Conservation (phyloP, 1,140 invertebrate genomes). For the Grapholita molesta region DNA sequence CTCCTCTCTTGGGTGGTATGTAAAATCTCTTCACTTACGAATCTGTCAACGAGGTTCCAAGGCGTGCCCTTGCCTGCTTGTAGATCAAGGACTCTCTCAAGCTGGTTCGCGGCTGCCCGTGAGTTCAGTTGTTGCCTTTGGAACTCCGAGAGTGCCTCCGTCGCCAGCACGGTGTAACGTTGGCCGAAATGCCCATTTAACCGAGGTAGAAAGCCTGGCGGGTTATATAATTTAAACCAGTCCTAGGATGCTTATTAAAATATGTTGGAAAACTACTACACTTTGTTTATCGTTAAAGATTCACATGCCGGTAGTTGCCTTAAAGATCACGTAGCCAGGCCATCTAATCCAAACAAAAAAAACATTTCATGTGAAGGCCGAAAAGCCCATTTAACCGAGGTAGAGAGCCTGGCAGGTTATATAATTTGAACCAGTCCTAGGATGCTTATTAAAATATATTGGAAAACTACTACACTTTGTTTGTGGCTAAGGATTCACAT, state of each 20-base stretch:
- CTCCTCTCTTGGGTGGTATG: not conserved
- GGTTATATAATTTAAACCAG: not conserved
- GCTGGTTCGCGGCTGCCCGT: conserved; percentile 74
- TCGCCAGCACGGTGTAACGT: conserved; percentile 82
- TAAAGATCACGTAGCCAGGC: too few species aligned
- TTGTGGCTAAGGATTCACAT: too few species aligned
- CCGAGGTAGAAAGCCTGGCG: conserved; percentile 82
- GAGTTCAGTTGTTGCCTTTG: conserved; percentile 80
- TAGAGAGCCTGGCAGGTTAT: conserved; percentile 78
- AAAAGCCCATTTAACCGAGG: conserved; percentile 80
- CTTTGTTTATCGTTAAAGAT: too few species aligned
- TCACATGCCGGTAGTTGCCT: too few species aligned
- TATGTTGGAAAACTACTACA: too few species aligned
- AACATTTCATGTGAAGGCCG: too few species aligned
- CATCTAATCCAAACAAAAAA: too few species aligned
- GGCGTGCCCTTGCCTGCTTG: conserved; percentile 80
- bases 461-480: too few species aligned
- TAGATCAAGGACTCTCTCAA: conserved; percentile 75
- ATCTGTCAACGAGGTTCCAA: conserved; percentile 80
- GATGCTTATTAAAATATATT: too few species aligned
- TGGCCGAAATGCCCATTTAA: conserved; percentile 81
- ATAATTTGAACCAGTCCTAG: not conserved
- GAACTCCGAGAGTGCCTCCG: conserved; percentile 83
- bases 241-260: too few species aligned
- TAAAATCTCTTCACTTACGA: conserved; percentile 68